Base-by-base conservation (phyloP, 1,140 invertebrate genomes). In the Orussus abietinus region DNA sequence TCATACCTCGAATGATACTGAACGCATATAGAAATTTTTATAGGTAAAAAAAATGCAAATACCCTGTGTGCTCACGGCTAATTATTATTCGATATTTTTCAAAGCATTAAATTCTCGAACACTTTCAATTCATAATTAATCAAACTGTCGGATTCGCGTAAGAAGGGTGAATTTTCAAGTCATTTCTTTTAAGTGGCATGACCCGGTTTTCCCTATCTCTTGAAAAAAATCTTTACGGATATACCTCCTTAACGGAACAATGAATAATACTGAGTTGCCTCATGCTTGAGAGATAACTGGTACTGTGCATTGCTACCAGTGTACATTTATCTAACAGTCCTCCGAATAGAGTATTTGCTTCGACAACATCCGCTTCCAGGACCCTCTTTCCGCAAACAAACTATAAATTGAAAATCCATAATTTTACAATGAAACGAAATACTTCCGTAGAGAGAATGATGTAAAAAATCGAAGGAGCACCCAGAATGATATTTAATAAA, bases 221-320 rank as follows among this genome's bases (percentile, higher is more conserved):
- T n/a, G n/a, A n/a, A n/a, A n/a, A n/a, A n/a, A n/a, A n/a, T n/a
- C 26, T 37, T 15, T 13, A 31, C 21, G 15, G 33, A 33, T 17
- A 30, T 30, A 49, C 53, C 42, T 56, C 49, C 29, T 45, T 40
- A 3, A 58, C 45, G 2, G 39, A 46, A 39, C 47, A 56, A 3
- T 49, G 35, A 18, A 37, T 30, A 7, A 57, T 25, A 30, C 39
- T 55, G 6, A 59, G 19, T 30, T 59, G 46, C 18, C 41, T 47
- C 13, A 57, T 31, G 31, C 38, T 45, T 11, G 12, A 21, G 19
- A 57, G 22, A 21, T 44, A 14, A 31, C 38, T 15, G 3, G 36
- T 19, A 17, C 21, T 33, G n/a, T 46, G 42, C 7, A 49, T 34
- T 22, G 18, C 41, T n/a, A 39, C 12, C 14, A 58, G 34, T 2